phyloP scores from a whole-genome alignment of 2,797 vertebrate species.

The Notamacropus eugenii region DNA sequence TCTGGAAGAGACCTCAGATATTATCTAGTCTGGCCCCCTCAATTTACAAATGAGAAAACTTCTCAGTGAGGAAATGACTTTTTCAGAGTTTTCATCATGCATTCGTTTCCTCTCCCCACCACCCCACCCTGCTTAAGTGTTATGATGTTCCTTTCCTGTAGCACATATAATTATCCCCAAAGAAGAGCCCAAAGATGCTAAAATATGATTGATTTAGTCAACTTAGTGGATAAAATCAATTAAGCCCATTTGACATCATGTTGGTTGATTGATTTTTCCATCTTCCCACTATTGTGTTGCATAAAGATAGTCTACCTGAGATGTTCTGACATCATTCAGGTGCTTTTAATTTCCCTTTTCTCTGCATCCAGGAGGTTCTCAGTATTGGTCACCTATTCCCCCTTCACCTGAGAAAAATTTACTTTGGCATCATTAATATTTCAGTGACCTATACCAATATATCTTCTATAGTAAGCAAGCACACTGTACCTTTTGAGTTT shows the following conservation, averaged over 20 bases:
- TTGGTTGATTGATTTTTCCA: slow-evolving; percentile 2
- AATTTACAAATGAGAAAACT: neutral
- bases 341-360: neutral
- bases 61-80: neutral
- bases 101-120: neutral
- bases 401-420: slow-evolving; percentile 40
- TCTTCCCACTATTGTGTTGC: slow-evolving; percentile 36
- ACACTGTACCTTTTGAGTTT: slow-evolving; percentile 48
- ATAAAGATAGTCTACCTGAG: neutral
- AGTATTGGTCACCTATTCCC: slow-evolving; percentile 45
- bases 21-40: neutral
- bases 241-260: neutral
- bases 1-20: neutral
- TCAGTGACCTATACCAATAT: slow-evolving; percentile 39
- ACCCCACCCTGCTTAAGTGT: neutral
- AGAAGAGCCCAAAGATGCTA: neutral
- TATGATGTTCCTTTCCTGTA: neutral
- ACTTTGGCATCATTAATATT: slow-evolving; percentile 17
- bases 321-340: neutral
- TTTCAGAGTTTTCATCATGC: neutral
- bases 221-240: neutral
- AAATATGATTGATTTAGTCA: neutral
- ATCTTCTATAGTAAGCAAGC: slow-evolving; percentile 46
- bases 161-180: neutral
- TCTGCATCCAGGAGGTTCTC: slow-evolving; percentile 31